Evolutionary conservation across 2,888 invertebrate species (phyloP), one percentile per base, ranked within the genome.

Genomic region (Rhagium mordax): DNA sequence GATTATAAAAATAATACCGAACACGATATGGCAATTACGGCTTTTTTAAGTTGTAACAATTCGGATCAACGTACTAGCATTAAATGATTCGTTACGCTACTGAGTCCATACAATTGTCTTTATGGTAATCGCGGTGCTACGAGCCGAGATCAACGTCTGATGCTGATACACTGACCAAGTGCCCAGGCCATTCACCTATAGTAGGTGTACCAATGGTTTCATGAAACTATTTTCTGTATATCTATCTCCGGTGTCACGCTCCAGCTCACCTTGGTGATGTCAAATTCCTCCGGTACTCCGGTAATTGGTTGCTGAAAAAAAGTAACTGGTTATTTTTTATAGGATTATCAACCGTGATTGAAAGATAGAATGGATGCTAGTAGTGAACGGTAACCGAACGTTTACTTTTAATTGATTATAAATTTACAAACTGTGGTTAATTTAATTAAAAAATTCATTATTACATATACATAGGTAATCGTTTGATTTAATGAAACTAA

Each of bases 81-180:
- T 53, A 68, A 71, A 73, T 57, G 3, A 41, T 41, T 41, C 47
- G 41, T 59, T 68, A 69, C 74, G 70, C 71, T 61, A 61, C 53
- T 71, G 72, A 57, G 41, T 55, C 47, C 51, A 67, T 57, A 67
- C 33, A 62, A 66, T 53, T 68, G 29, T 71, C 49, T 71, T 65
- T 57, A 65, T 68, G 67, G 47, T 67, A 78, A 76, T 78, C 76
- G 69, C 70, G 73, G 74, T 70, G 71, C 74, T 67, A 70, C 64
- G 71, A 73, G 76, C 73, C 74, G 78, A 71, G 71, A 74, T 71
- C 74, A 74, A 72, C 74, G 73, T 71, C 76, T 76, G 74, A 70
- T 70, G 76, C 70, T 81, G 79, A 80, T 82, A 82, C 80, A 82
- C 81, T 82, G 82, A 82, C 82, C 82, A 82, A 82, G 81, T 82